Evolutionary conservation across 1,140 invertebrate genomes (phyloP).

Genomic region (Saxidomus purpurata): DNA sequence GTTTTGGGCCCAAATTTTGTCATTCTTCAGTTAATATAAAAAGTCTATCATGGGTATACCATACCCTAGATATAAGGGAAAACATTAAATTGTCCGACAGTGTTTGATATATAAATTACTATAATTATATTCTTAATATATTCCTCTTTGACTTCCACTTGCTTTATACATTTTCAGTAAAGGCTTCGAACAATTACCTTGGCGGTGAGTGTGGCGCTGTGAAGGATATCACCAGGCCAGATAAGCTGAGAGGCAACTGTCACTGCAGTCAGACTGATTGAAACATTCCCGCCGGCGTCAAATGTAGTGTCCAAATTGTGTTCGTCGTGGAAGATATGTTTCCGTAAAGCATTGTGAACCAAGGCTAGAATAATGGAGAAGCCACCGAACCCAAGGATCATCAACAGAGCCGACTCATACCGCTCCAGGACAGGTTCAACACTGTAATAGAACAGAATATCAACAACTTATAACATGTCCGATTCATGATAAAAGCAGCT

Average conservation of each 20-base stretch:
- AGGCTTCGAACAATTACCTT: conserved; percentile 72
- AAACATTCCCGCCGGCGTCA: conserved; percentile 85
- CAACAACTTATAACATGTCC: no score
- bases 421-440: conserved; percentile 77
- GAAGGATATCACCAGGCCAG: conserved; percentile 83
- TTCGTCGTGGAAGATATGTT: conserved; percentile 83
- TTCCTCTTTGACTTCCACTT: no score
- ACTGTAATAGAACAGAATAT: conserved; percentile 67
- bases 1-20: no score
- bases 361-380: conserved; percentile 83
- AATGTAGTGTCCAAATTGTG: conserved; percentile 86
- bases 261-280: conserved; percentile 81
- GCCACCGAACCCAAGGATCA: conserved; percentile 83
- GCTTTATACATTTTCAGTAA: no score
- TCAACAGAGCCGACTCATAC: conserved; percentile 80
- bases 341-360: conserved; percentile 81
- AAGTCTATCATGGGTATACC: no score
- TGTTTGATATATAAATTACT: no score
- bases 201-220: conserved; percentile 82
- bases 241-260: conserved; percentile 83
- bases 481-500: no score
- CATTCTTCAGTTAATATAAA: no score
- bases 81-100: no score
- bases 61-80: no score
- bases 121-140: no score